A percentile compares a stretch with the other conserved stretches of the same genome.
Conservation (phyloP, 2,113 vertebrate species). For the Rhinoptilus africanus region DNA sequence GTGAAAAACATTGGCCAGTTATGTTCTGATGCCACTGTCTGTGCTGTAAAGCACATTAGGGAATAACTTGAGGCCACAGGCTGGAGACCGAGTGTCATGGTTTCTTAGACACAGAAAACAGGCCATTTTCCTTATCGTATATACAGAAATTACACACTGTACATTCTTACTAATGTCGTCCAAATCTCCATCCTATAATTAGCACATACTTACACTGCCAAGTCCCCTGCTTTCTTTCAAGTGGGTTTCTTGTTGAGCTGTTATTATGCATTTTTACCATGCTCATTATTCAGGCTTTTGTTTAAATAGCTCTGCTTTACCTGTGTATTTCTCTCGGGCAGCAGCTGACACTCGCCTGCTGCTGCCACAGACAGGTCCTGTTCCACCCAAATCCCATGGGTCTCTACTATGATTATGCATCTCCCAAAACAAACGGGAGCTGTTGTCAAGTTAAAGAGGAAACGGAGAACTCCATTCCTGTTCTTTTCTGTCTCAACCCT, state of each 20-base stretch:
- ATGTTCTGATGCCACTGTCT: not conserved
- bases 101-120: not conserved
- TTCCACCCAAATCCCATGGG: not conserved
- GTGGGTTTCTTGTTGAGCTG: not conserved
- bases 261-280: not conserved
- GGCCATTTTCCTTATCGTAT: not conserved
- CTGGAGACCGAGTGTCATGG: not conserved
- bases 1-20: not conserved
- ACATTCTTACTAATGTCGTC: not conserved
- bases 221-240: not conserved
- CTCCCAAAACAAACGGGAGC: not conserved
- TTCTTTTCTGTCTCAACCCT: not conserved
- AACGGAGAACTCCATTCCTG: not conserved
- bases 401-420: not conserved
- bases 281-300: not conserved
- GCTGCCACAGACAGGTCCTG: not conserved
- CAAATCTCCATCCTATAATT: not conserved
- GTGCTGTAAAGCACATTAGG: not conserved
- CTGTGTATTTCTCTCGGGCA: not conserved
- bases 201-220: not conserved
- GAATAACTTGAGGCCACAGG: not conserved
- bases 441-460: not conserved
- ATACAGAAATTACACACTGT: not conserved
- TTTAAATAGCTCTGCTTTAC: constrained; percentile 3
- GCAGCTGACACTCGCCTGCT: not conserved